A percentile compares a stretch with the other conserved stretches of the same genome.
Conservation (phyloP, 2,797 vertebrate species). For the Nasua narica region DNA sequence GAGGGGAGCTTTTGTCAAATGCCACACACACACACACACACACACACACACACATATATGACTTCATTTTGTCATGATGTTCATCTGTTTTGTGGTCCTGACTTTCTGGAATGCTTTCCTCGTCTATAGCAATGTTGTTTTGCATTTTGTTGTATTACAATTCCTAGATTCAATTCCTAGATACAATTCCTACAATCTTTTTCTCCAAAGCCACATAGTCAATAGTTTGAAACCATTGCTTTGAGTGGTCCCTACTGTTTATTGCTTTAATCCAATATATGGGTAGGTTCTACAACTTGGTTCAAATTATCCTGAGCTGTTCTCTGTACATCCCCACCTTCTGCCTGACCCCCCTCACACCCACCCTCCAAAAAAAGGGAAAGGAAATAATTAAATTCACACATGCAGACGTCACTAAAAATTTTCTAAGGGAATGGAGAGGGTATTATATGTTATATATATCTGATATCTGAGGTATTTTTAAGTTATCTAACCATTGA, state of each 20-base stretch:
- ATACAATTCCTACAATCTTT: background rate
- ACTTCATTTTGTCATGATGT: background rate
- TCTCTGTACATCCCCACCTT: background rate
- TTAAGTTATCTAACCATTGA: background rate
- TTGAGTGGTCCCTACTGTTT: background rate
- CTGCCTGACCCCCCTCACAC: rapidly evolving
- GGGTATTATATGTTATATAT: background rate
- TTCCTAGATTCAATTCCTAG: background rate
- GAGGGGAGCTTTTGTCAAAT: background rate
- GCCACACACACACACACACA: no score
- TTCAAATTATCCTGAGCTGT: background rate
- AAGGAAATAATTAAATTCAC: background rate
- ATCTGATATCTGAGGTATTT: background rate
- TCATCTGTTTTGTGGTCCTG: background rate
- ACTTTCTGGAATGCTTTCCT: background rate
- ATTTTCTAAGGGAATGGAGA: background rate
- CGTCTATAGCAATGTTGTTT: background rate
- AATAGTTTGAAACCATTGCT: background rate
- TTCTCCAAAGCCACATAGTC: background rate
- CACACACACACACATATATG: rapidly evolving
- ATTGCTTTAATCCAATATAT: background rate
- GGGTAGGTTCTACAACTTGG: background rate
- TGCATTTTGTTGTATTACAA: background rate
- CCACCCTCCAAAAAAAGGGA: background rate
- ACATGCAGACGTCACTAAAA: background rate